Percentiles rank a stretch among this genome's conserved stretches.
These are phyloP conservation scores for Aradophagus sp. DNA, from an alignment of 1,140 invertebrate genomes.

Conservation along the genomic window DNA sequence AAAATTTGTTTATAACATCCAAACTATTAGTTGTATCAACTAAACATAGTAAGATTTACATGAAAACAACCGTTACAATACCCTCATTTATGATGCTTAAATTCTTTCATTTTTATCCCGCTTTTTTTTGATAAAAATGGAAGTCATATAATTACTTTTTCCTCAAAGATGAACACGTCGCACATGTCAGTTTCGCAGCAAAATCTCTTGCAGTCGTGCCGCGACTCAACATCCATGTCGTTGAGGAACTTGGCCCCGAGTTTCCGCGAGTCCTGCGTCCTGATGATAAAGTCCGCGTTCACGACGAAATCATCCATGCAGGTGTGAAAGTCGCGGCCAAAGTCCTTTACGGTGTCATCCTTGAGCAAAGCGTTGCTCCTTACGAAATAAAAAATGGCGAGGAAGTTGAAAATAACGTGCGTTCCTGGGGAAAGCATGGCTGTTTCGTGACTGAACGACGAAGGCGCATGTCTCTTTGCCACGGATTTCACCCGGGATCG, in stretches of 20 bases:
- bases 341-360: conserved; percentile 56
- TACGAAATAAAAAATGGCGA: conserved; percentile 59
- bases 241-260: conserved; percentile 93
- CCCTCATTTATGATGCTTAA: no score
- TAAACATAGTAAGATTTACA: no score
- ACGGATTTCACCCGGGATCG: conserved; percentile 30
- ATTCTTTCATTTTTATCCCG: no score
- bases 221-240: conserved; percentile 85
- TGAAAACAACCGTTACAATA: no score
- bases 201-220: conserved; percentile 86
- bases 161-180: conserved; percentile 94
- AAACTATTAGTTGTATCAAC: no score
- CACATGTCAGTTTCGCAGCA: conserved; percentile 91
- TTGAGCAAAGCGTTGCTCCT: conserved; percentile 53
- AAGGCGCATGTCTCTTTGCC: conserved; percentile 35
- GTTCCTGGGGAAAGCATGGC: conserved; percentile 63
- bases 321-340: conserved; percentile 60
- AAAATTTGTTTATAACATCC: no score
- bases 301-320: conserved; percentile 85
- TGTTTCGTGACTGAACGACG: conserved; percentile 33
- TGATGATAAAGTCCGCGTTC: conserved; percentile 91
- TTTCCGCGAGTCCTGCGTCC: conserved; percentile 88
- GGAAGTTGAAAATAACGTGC: conserved; percentile 61
- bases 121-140: no score
- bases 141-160: conserved; percentile 80